Conservation (phyloP, 1,140 invertebrate species). For the Sinella curviseta region DNA sequence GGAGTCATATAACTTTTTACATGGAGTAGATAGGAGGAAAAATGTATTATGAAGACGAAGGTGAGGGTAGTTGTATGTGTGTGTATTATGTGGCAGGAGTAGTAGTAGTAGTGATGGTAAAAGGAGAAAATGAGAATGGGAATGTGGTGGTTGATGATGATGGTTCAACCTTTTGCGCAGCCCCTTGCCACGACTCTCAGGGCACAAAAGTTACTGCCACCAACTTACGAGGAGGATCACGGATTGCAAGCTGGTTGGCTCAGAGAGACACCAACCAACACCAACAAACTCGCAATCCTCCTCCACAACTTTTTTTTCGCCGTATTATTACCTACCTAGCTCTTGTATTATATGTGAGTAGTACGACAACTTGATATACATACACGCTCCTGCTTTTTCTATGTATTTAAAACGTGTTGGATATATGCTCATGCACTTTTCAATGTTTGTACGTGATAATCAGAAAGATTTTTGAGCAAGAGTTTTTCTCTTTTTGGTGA, state of each 20-base stretch:
- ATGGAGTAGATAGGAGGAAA: not conserved
- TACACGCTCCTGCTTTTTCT: no score
- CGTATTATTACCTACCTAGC: not conserved
- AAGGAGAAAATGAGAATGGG: not conserved
- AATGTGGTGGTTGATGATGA: not conserved
- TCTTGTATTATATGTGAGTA: not conserved
- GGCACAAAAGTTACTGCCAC: conserved; percentile 25
- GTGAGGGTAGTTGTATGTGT: no score
- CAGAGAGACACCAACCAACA: not conserved
- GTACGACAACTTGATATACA: no score
- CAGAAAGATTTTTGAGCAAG: not conserved
- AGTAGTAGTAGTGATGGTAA: no score
- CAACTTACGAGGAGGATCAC: conserved; percentile 10
- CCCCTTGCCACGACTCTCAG: not conserved
- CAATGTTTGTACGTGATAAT: not conserved
- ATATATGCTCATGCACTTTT: not conserved
- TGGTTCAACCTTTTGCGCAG: conserved; percentile 24
- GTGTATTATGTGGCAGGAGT: no score
- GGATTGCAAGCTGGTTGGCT: not conserved
- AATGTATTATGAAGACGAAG: no score
- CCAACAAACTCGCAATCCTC: not conserved
- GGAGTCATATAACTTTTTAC: not conserved
- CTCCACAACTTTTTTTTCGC: not conserved
- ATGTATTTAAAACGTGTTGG: not conserved
- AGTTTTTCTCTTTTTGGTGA: no score